Base-by-base conservation (phyloP, 2,113 vertebrate genomes). In the Recurvirostra avosetta region DNA sequence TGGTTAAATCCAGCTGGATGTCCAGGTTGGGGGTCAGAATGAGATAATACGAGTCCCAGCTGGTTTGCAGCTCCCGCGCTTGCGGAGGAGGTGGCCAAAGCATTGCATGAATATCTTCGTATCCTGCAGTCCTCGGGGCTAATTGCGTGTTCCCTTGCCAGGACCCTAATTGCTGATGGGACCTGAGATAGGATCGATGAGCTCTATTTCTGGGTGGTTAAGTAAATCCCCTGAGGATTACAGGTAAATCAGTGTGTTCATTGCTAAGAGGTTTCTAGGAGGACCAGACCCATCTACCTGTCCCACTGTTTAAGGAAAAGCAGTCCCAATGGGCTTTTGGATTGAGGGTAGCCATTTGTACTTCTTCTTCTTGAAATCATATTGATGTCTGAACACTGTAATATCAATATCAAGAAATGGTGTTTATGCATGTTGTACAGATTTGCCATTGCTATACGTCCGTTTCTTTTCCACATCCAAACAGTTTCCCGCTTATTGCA, bases 401-500 rank as follows among this genome's bases (percentile, higher is more conserved):
- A 9, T 2, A 6, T 3, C 26, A 58, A 16, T 7, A 20, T 1
- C 16, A 18, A 55, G n/a, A 21, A 34, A 2, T 14, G 45, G 58
- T 12, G 36, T n/a, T 50, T 45, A 59, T 86, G 84, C 72, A 21
- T 14, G 0, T 13, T 11, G 71, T 5, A 21, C 26, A 21, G 18
- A 2, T 43, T 47, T 47, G 12, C 61, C 68, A 7, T 9, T 1
- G 3, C 88, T 97, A 98, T 2, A 98, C 72, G 3, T 97, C 88
- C 0, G 95, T 98, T 95, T 98, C 97, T 29, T 45, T 98, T 40
- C 90, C 82, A 50, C 41, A 53, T 3, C 26, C 2, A 6, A 68
- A 78, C 4, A 38, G 34, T 67, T 91, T 90, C 59, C 86, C 86
- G 1, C 43, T 76, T 47, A 55, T 77, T 29, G 38, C 74, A 5